Conservation (phyloP, 2,113 vertebrate species). For the Amblyornis subalaris region DNA sequence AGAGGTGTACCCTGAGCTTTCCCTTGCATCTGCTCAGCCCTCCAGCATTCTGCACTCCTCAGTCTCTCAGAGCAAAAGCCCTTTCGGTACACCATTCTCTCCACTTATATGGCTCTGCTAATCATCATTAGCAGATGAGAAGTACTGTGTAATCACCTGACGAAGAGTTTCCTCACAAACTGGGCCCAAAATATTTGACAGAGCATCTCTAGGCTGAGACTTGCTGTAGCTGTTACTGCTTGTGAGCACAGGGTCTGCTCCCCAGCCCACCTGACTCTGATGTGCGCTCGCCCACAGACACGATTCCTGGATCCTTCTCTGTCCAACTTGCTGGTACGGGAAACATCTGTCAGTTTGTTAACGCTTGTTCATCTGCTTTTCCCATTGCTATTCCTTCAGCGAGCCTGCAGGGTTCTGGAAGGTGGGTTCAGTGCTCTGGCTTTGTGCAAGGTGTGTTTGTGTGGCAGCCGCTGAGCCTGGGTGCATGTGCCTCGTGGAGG, state of each 20-base stretch:
- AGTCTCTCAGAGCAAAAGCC: neutral
- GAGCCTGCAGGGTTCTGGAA: neutral
- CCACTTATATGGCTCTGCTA: neutral
- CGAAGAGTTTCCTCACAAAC: neutral
- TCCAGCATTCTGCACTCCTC: neutral
- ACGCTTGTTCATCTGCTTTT: neutral
- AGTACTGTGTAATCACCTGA: neutral
- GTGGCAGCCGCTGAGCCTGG: neutral
- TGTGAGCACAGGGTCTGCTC: neutral
- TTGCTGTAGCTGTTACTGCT: neutral
- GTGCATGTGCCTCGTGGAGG: accelerated
- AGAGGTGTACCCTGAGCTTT: neutral
- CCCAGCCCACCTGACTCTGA: neutral
- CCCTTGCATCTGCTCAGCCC: neutral
- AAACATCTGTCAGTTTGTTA: neutral
- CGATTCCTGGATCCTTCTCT: neutral
- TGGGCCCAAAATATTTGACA: neutral
- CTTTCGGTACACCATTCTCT: neutral
- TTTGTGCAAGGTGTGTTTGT: accelerated
- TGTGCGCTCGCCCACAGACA: accelerated
- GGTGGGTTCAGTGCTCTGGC: neutral
- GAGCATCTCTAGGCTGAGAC: neutral
- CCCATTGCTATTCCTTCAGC: neutral
- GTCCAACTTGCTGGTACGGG: neutral
- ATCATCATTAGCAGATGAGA: neutral